Conservation (phyloP, 2,113 vertebrate genomes). For the Merops nubicus region DNA sequence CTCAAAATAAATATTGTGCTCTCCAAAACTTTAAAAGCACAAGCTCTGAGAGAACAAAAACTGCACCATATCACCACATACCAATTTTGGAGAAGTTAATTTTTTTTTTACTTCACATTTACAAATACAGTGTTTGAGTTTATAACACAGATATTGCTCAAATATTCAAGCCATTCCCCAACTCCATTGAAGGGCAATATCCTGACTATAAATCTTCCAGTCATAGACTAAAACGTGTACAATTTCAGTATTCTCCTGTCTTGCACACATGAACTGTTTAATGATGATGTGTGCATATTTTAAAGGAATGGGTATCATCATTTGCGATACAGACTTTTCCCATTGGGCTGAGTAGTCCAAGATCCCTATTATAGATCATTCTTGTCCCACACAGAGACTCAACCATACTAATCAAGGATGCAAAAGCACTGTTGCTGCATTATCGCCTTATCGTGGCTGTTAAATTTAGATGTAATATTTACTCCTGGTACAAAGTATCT, state of each 20-base stretch:
- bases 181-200: not conserved
- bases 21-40: not conserved
- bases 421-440: not conserved
- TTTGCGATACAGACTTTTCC: not conserved
- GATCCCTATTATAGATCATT: not conserved
- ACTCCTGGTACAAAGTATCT: not conserved
- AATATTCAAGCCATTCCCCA: not conserved
- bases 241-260: not conserved
- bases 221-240: not conserved
- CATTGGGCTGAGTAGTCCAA: not conserved
- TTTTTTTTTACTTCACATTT: not conserved
- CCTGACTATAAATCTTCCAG: not conserved
- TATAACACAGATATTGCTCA: not conserved
- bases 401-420: not conserved
- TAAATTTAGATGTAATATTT: not conserved
- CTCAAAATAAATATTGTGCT: not conserved
- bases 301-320: not conserved
- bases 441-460: not conserved
- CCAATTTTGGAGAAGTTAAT: not conserved
- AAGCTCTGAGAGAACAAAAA: not conserved
- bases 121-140: not conserved
- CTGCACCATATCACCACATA: not conserved
- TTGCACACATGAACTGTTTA: not conserved
- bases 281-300: not conserved
- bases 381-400: not conserved